A percentile compares a stretch with the other conserved stretches of the same genome.
phyloP scores from a whole-genome alignment of 2,888 invertebrate species.

The Archaeoteleia sp. region DNA sequence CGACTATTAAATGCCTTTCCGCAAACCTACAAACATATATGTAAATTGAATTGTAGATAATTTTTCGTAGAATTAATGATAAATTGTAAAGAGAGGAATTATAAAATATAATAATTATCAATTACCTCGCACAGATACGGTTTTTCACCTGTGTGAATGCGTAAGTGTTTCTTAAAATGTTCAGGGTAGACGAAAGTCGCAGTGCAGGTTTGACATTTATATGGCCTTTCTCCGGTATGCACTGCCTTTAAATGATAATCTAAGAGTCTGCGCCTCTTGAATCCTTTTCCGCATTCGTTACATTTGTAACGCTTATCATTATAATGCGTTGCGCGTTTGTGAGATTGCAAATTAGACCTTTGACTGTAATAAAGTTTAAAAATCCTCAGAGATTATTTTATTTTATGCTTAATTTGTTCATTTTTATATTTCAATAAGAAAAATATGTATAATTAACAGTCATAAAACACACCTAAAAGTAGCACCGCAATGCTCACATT shows the following conservation, averaged over 20 bases:
- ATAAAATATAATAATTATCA: background rate
- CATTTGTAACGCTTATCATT: constrained; percentile 86
- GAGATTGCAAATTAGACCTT: constrained; percentile 87
- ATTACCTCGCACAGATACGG: constrained; percentile 83
- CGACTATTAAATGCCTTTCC: constrained; percentile 89
- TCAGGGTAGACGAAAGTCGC: constrained; percentile 89
- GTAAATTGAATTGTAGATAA: background rate
- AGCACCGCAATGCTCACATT: constrained; percentile 86
- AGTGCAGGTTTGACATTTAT: constrained; percentile 83
- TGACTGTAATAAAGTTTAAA: constrained; percentile 77
- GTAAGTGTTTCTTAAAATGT: constrained; percentile 86
- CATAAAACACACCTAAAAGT: constrained; percentile 59
- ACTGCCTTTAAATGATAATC: constrained; percentile 89
- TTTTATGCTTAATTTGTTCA: background rate
- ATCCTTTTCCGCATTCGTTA: constrained; percentile 82
- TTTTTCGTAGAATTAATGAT: too few relatives aligned
- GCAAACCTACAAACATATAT: constrained; percentile 78
- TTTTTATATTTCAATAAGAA: background rate
- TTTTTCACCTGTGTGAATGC: constrained; percentile 86
- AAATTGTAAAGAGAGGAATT: too few relatives aligned
- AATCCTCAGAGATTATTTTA: too few relatives aligned
- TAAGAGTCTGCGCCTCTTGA: constrained; percentile 81
- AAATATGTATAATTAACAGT: constrained; percentile 7
- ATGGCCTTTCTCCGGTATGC: constrained; percentile 87
- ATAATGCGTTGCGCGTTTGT: constrained; percentile 86